Evolutionary conservation across 1,140 invertebrate species (phyloP).

Genomic region (Drosophila insularis): DNA sequence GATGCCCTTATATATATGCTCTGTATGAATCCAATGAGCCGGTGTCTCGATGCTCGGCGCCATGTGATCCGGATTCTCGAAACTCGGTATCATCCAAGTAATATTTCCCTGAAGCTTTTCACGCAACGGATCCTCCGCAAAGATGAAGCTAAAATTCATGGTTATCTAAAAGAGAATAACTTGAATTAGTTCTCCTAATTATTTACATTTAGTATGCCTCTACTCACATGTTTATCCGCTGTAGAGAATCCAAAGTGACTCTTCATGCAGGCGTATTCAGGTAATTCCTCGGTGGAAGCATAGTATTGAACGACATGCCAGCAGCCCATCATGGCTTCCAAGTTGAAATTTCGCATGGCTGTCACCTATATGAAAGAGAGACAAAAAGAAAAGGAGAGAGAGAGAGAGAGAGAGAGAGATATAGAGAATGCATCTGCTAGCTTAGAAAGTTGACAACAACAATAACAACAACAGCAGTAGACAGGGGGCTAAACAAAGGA

Average conservation of each 20-base stretch:
- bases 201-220: no score
- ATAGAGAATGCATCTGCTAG: constrained; percentile 9
- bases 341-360: constrained; percentile 84
- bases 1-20: constrained; percentile 92
- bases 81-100: constrained; percentile 91
- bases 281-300: constrained; percentile 91
- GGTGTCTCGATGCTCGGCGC: constrained; percentile 88
- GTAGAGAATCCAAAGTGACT: constrained; percentile 86
- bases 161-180: constrained; percentile 83
- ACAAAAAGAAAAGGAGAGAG: not conserved
- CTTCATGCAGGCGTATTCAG: constrained; percentile 92
- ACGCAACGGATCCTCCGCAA: constrained; percentile 90
- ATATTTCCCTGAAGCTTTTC: constrained; percentile 92
- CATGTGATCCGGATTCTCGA: constrained; percentile 86
- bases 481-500: not conserved
- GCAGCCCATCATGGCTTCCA: constrained; percentile 86
- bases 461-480: not conserved
- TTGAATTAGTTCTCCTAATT: not conserved
- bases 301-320: constrained; percentile 95
- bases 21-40: constrained; percentile 92
- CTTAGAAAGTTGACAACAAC: constrained; percentile 15
- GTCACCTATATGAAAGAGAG: constrained; percentile 75
- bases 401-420: not conserved
- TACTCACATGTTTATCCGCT: constrained; percentile 73
- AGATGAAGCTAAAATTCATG: constrained; percentile 94